phyloP scores from a whole-genome alignment of 2,797 vertebrate species.

The Malurus leucopterus region DNA sequence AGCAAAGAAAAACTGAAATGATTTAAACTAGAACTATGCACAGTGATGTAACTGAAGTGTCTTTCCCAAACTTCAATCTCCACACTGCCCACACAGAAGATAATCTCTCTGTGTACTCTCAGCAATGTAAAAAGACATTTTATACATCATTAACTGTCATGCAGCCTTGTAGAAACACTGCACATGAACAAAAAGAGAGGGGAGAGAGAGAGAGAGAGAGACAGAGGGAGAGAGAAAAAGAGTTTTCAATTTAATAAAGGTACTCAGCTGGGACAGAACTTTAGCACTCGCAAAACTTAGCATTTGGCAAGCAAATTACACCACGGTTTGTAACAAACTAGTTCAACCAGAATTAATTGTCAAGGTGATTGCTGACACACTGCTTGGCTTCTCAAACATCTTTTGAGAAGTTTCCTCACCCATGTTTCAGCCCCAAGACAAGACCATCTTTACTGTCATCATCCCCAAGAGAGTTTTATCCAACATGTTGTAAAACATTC shows the following conservation, averaged over 20 bases:
- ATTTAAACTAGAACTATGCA: background rate
- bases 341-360: background rate
- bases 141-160: background rate
- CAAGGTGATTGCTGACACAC: background rate
- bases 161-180: background rate
- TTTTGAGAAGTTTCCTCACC: background rate
- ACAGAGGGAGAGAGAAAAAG: background rate
- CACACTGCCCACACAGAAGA: background rate
- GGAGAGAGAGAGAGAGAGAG: background rate
- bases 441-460: background rate
- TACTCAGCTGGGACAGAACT: fast-evolving
- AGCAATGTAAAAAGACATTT: background rate
- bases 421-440: background rate
- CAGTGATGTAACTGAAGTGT: background rate
- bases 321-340: background rate
- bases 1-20: background rate
- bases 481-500: background rate
- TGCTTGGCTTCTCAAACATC: background rate
- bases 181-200: background rate
- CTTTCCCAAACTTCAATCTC: background rate
- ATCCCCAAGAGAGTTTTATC: background rate
- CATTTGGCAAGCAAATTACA: background rate
- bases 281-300: background rate
- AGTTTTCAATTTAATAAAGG: background rate
- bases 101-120: background rate